phyloP scores from a whole-genome alignment of 2,113 vertebrate species.

The Scomber scombrus region DNA sequence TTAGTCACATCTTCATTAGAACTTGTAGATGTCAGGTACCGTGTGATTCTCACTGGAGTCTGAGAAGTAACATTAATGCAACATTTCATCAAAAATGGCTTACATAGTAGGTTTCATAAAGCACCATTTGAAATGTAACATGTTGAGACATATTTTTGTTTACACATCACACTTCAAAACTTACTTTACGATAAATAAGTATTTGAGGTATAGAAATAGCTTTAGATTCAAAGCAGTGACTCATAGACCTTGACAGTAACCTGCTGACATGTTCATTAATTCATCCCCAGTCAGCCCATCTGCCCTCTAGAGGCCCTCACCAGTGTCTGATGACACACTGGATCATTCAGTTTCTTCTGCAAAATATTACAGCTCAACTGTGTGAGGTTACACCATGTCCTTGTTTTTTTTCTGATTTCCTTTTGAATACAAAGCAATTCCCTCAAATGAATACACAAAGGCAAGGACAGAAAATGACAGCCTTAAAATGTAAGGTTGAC shows the following conservation, averaged over 20 bases:
- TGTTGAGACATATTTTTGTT: background rate
- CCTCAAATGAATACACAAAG: background rate
- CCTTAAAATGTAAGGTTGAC: background rate
- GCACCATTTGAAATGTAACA: constrained; percentile 24
- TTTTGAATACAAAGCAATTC: background rate
- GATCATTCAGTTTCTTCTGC: background rate
- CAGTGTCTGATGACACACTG: background rate
- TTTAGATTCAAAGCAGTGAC: background rate
- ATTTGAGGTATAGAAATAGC: background rate
- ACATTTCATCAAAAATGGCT: constrained; percentile 46
- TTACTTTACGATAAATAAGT: background rate
- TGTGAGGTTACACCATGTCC: background rate
- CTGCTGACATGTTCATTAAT: background rate
- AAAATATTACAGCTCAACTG: background rate
- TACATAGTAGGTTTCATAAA: constrained; percentile 7
- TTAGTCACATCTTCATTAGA: constrained; percentile 38
- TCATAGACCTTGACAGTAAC: no score
- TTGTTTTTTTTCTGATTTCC: background rate
- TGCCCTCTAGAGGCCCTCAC: background rate
- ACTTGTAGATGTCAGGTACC: constrained; percentile 15
- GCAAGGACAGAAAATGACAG: background rate
- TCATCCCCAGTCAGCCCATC: background rate
- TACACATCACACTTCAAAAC: background rate
- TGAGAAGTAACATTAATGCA: constrained; percentile 11
- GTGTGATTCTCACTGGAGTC: background rate